These are phyloP conservation scores for Rana temporaria DNA, from an alignment of 2,113 vertebrate species.

Conservation along the genomic window DNA sequence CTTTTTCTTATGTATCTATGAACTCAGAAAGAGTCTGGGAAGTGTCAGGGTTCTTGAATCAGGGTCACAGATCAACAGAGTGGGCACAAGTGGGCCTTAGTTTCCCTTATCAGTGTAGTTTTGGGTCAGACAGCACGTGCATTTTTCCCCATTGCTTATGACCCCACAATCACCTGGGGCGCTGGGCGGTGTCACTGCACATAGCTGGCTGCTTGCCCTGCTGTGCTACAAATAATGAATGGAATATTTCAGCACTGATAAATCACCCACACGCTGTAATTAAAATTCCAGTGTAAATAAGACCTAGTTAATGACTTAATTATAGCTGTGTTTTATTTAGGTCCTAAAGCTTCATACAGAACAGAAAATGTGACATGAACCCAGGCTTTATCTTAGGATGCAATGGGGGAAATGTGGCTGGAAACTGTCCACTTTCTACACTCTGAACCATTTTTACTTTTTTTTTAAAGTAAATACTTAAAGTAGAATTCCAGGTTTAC, in stretches of 20 bases:
- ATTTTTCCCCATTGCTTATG: background rate
- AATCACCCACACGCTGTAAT: conserved; percentile 24
- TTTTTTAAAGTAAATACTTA: too few relatives aligned
- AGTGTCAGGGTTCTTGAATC: too few relatives aligned
- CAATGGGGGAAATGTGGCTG: too few relatives aligned
- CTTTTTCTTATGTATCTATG: too few relatives aligned
- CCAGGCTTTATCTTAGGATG: background rate
- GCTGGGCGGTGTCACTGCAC: conserved; percentile 25
- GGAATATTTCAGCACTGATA: conserved; percentile 23
- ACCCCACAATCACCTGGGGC: conserved; percentile 15
- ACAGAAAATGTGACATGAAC: background rate
- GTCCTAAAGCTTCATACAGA: background rate
- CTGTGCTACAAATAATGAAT: conserved; percentile 18
- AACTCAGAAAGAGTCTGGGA: too few relatives aligned
- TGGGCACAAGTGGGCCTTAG: too few relatives aligned
- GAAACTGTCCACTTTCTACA: background rate
- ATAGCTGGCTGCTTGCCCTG: conserved; percentile 27
- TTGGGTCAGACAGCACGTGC: background rate
- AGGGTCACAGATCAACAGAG: too few relatives aligned
- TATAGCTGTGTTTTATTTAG: background rate
- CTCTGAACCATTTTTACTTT: too few relatives aligned
- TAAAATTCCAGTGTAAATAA: conserved; percentile 39
- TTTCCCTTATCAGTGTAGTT: too few relatives aligned
- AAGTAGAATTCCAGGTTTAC: too few relatives aligned
- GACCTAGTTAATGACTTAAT: conserved; percentile 20